Percentiles rank a stretch among this genome's conserved stretches.
phyloP scores from a whole-genome alignment of 2,888 invertebrate genomes.

The Notodonta dromedarius region DNA sequence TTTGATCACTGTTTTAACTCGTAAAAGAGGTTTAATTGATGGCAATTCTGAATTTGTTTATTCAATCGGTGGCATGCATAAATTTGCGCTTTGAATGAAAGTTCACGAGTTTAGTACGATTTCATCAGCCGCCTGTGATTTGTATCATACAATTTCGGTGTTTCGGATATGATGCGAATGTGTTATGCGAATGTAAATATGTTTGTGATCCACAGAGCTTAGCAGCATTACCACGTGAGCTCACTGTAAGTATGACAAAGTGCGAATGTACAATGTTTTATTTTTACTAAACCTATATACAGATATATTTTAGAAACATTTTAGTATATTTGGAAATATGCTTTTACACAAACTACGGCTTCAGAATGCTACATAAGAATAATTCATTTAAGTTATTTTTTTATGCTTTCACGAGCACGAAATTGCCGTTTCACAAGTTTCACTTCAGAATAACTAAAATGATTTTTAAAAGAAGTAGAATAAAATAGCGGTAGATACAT shows the following conservation, averaged over 20 bases:
- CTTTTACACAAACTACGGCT: neutral
- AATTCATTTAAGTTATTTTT: neutral
- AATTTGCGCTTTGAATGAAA: slow-evolving; percentile 40
- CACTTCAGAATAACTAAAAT: too few species aligned
- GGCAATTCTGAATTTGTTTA: slow-evolving; percentile 24
- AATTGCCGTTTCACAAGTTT: too few species aligned
- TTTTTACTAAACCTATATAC: neutral
- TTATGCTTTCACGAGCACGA: neutral
- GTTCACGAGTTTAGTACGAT: slow-evolving; percentile 35
- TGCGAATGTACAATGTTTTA: slow-evolving; percentile 30
- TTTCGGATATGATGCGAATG: slow-evolving; percentile 31
- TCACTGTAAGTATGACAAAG: slow-evolving; percentile 88
- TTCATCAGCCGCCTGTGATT: slow-evolving; percentile 38
- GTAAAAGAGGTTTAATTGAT: slow-evolving; percentile 12
- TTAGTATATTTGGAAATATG: too few species aligned
- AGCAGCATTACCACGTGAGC: slow-evolving; percentile 91
- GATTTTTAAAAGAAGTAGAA: neutral
- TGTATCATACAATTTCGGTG: slow-evolving; percentile 49
- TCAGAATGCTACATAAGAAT: neutral
- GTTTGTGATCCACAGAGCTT: slow-evolving; percentile 89
- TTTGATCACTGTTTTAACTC: too few species aligned
- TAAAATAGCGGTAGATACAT: neutral
- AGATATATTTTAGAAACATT: too few species aligned
- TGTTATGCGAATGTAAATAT: slow-evolving; percentile 76
- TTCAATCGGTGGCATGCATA: slow-evolving; percentile 37